Percentiles rank a stretch among this genome's conserved stretches.
These are phyloP conservation scores for Planococcus citri DNA, from an alignment of 1,140 invertebrate species.

Conservation along the genomic window DNA sequence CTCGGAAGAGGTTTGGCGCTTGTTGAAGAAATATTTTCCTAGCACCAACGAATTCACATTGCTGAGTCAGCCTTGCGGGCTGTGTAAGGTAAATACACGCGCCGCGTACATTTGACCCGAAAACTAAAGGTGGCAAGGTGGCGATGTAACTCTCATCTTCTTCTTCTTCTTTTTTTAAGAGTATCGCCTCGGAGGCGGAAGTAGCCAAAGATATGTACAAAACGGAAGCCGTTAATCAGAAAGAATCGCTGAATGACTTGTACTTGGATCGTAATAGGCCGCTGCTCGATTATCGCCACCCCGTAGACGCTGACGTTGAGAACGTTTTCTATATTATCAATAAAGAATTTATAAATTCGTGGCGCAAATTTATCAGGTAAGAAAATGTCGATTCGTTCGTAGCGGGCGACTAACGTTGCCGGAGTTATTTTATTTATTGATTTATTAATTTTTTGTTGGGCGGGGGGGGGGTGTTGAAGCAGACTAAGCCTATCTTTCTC, in stretches of 20 bases:
- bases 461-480: no score
- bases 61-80: slow-evolving; percentile 25
- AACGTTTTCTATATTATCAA: slow-evolving; percentile 23
- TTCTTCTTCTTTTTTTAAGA: slow-evolving; percentile 22
- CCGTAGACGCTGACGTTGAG: slow-evolving; percentile 10
- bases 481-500: no score
- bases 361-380: slow-evolving; percentile 29
- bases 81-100: slow-evolving; percentile 29
- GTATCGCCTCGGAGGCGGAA: slow-evolving; percentile 25
- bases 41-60: slow-evolving; percentile 25
- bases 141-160: no score
- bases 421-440: no score
- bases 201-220: slow-evolving; percentile 24
- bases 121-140: no score
- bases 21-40: slow-evolving; percentile 29
- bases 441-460: no score
- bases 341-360: slow-evolving; percentile 27
- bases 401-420: no score
- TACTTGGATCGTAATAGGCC: slow-evolving; percentile 25
- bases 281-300: background rate
- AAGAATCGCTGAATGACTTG: slow-evolving; percentile 25
- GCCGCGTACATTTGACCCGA: no score
- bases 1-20: slow-evolving; percentile 27
- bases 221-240: slow-evolving; percentile 26
- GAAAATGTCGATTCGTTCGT: background rate